phyloP scores from a whole-genome alignment of 2,797 vertebrate species.

The Malacoctenus gilli region DNA sequence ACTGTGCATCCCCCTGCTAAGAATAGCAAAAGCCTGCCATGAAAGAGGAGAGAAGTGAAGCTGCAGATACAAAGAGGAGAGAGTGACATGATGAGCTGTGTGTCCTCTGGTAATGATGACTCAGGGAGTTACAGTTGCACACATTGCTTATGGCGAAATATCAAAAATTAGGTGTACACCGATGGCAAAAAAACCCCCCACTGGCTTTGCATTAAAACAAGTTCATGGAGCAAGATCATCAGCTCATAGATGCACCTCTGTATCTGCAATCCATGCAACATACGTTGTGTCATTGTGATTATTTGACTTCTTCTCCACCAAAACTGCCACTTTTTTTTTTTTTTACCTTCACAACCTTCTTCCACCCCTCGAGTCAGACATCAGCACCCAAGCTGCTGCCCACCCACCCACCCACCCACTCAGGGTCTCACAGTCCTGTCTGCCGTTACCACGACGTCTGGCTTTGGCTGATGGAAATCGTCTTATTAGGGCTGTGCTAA shows the following conservation, averaged over 20 bases:
- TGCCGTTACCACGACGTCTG: conserved; percentile 40
- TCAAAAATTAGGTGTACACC: conserved; percentile 5
- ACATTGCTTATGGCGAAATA: too few species aligned
- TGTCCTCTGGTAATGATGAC: conserved; percentile 64
- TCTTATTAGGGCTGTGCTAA: conserved; percentile 70
- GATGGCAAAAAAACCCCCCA: neutral
- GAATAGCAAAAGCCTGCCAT: conserved; percentile 53
- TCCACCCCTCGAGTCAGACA: conserved; percentile 14
- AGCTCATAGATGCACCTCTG: neutral
- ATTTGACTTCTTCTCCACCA: conserved; percentile 4
- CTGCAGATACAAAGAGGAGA: conserved; percentile 34
- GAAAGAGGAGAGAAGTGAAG: conserved; percentile 49
- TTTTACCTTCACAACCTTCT: neutral
- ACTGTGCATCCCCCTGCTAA: conserved; percentile 49
- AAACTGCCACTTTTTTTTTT: conserved; percentile 14
- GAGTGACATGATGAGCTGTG: conserved; percentile 46
- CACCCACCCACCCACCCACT: conserved; percentile 1
- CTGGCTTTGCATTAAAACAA: neutral
- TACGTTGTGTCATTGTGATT: neutral
- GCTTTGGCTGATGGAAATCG: conserved; percentile 57
- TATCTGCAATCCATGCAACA: neutral
- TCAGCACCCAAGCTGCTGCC: conserved; percentile 10
- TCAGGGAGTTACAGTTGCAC: conserved; percentile 52
- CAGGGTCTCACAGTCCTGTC: conserved; percentile 14
- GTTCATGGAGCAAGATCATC: too few species aligned